These are phyloP conservation scores for Tetranychus truncatus DNA, from an alignment of 2,888 invertebrate genomes.

Conservation along the genomic window DNA sequence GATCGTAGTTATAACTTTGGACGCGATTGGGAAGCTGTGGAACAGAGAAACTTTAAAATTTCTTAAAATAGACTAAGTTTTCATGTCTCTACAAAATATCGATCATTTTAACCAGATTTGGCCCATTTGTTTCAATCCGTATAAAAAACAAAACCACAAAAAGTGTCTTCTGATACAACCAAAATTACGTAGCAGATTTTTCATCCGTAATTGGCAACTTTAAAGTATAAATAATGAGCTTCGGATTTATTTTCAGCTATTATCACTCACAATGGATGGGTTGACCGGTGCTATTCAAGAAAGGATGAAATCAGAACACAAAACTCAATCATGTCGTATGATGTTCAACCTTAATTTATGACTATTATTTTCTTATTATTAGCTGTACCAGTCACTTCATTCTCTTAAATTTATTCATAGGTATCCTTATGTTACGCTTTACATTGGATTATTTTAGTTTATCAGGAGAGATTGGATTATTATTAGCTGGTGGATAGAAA, in stretches of 20 bases:
- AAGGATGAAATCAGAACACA: slow-evolving; percentile 65
- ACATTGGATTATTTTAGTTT: slow-evolving; percentile 55
- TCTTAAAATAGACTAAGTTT: too few species aligned
- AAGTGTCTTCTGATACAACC: too few species aligned
- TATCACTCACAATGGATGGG: slow-evolving; percentile 85
- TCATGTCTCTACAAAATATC: too few species aligned
- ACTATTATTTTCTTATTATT: slow-evolving; percentile 51
- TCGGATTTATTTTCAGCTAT: slow-evolving; percentile 35
- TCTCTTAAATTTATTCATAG: slow-evolving; percentile 59
- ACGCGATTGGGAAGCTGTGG: too few species aligned
- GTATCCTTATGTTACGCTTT: slow-evolving; percentile 55
- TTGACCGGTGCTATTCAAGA: slow-evolving; percentile 68
- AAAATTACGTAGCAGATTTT: too few species aligned
- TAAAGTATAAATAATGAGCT: not conserved
- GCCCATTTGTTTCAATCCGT: too few species aligned
- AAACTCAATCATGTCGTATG: slow-evolving; percentile 70
- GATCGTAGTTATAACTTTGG: too few species aligned
- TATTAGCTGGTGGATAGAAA: too few species aligned
- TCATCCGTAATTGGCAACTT: not conserved
- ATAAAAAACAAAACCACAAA: too few species aligned
- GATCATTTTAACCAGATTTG: too few species aligned
- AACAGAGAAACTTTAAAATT: too few species aligned
- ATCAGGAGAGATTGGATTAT: too few species aligned
- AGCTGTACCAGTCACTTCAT: slow-evolving; percentile 49
- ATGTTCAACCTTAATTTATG: slow-evolving; percentile 79